Percentiles rank a stretch among this genome's conserved stretches.
Evolutionary conservation across 1,140 invertebrate genomes (phyloP).

Genomic region (Philotrypesis tridentata): DNA sequence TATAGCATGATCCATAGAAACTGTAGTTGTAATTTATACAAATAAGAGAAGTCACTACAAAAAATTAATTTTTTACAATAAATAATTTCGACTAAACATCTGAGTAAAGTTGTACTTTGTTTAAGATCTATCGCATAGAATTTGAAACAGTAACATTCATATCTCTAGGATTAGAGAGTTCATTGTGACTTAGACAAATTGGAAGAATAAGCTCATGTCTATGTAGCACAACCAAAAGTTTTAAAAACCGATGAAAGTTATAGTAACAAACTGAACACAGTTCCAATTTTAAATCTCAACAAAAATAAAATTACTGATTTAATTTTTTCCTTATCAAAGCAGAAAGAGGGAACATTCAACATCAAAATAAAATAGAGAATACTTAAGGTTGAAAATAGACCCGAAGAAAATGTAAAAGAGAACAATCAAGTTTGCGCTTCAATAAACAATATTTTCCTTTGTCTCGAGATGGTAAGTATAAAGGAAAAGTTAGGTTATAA

Average conservation of each 20-base stretch:
- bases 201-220: constrained; percentile 78
- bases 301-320: constrained; percentile 52
- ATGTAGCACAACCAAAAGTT: constrained; percentile 69
- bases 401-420: neutral
- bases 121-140: constrained; percentile 78
- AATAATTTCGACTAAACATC: neutral
- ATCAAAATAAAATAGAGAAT: constrained; percentile 32
- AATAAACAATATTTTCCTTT: too few species aligned
- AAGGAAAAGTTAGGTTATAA: constrained; percentile 53
- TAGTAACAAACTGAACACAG: constrained; percentile 4
- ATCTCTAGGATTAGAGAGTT: constrained; percentile 82
- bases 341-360: constrained; percentile 40
- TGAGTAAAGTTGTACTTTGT: constrained; percentile 46
- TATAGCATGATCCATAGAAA: constrained; percentile 73
- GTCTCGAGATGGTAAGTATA: too few species aligned
- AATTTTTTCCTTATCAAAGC: constrained; percentile 35
- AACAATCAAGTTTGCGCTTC: neutral
- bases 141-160: constrained; percentile 81
- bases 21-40: constrained; percentile 87
- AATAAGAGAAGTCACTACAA: constrained; percentile 77
- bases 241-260: constrained; percentile 53
- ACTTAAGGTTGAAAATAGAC: constrained; percentile 25
- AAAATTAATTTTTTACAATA: constrained; percentile 16
- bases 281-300: constrained; percentile 3
- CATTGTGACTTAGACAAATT: constrained; percentile 74